Percentiles rank a stretch among this genome's conserved stretches.
These are phyloP conservation scores for Drosophila sturtevanti DNA, from an alignment of 1,140 invertebrate species.

Conservation along the genomic window DNA sequence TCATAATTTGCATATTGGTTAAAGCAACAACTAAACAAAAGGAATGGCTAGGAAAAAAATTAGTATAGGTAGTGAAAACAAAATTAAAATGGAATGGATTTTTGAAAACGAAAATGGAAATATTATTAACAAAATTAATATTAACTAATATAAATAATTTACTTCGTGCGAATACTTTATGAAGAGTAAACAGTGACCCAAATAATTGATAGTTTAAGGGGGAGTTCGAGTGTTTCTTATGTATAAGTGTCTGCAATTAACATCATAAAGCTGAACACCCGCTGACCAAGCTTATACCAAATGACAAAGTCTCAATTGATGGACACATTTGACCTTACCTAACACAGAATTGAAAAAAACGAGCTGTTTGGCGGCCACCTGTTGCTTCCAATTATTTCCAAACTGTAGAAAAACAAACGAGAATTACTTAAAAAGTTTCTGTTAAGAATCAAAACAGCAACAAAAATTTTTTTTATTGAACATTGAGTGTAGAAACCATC, in stretches of 20 bases:
- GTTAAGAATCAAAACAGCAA: background rate
- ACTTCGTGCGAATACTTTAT: no score
- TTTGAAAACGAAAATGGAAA: no score
- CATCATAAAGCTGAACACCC: conserved; percentile 45
- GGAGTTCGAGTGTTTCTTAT: no score
- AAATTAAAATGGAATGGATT: conserved; percentile 15
- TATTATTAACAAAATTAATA: no score
- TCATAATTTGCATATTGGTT: conserved; percentile 53
- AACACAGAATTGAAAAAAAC: conserved; percentile 15
- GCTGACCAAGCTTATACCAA: conserved; percentile 47
- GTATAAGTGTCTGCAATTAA: no score
- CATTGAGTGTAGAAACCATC: no score
- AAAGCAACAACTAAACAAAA: conserved; percentile 2
- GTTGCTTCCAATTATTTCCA: conserved; percentile 29
- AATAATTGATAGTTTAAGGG: no score
- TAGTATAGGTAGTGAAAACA: no score
- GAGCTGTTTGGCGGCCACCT: conserved; percentile 43
- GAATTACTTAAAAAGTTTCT: background rate
- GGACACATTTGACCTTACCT: conserved; percentile 67
- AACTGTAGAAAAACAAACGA: background rate
- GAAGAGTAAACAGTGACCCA: no score
- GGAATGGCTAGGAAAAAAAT: conserved; percentile 30
- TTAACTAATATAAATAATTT: no score
- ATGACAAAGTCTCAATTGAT: conserved; percentile 56
- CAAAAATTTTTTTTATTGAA: background rate